Evolutionary conservation across 2,797 vertebrate genomes (phyloP).

Genomic region (Sebastes steindachneri): DNA sequence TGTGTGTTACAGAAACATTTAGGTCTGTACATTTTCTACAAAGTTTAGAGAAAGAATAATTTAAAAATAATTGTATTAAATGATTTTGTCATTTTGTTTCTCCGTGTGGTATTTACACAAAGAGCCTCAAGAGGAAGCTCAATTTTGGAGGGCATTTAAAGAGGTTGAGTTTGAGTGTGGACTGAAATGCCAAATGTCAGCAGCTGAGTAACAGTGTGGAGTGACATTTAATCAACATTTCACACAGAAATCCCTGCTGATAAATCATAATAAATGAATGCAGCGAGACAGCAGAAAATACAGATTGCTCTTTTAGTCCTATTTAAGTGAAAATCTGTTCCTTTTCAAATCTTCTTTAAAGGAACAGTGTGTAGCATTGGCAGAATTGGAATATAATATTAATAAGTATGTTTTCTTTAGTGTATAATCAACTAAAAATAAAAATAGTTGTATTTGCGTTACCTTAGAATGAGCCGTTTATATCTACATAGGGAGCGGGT

Average conservation of each 20-base stretch:
- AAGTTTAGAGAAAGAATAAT: neutral
- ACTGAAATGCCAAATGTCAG: slow-evolving; percentile 53
- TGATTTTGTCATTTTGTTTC: neutral
- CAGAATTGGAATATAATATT: neutral
- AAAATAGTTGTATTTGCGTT: too few species aligned
- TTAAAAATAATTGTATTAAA: neutral
- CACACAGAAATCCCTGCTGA: slow-evolving; percentile 31
- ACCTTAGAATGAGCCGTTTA: neutral
- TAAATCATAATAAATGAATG: slow-evolving; percentile 3
- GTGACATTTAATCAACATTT: slow-evolving; percentile 54
- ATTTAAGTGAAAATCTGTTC: neutral
- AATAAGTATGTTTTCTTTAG: neutral
- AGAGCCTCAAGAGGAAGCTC: neutral
- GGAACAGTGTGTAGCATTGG: neutral
- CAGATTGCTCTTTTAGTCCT: neutral
- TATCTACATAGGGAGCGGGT: neutral
- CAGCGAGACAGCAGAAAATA: neutral
- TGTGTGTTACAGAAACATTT: neutral
- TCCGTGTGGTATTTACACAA: neutral
- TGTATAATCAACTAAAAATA: neutral
- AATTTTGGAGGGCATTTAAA: neutral
- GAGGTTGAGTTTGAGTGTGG: neutral
- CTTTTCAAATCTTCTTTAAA: neutral
- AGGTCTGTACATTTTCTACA: neutral
- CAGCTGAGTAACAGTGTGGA: slow-evolving; percentile 31